Evolutionary conservation across 1,140 invertebrate species (phyloP).

Genomic region (Brachionus sp.): DNA sequence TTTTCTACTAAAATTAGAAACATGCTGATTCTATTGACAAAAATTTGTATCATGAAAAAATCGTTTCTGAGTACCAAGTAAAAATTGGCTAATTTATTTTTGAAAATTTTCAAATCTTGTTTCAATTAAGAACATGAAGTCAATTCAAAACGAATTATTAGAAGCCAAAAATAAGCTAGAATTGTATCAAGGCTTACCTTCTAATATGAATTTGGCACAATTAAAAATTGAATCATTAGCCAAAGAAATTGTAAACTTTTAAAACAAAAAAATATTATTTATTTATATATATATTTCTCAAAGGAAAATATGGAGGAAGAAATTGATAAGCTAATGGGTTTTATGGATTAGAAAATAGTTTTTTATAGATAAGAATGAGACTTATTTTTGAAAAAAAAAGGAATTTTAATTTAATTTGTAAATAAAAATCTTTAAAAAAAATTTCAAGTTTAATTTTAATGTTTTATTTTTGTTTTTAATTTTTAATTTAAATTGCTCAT

Average conservation of each 20-base stretch:
- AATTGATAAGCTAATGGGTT: conserved; percentile 29
- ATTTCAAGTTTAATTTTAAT: neutral
- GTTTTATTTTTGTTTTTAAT: neutral
- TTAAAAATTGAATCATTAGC: neutral
- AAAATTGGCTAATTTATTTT: neutral
- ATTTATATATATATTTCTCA: neutral
- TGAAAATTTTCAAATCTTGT: neutral
- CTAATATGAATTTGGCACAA: conserved; percentile 15
- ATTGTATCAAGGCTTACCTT: conserved; percentile 18
- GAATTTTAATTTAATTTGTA: neutral
- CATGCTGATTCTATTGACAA: conserved; percentile 28
- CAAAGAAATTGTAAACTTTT: conserved; percentile 30
- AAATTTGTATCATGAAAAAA: conserved; percentile 44
- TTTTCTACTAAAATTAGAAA: neutral
- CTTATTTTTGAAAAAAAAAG: too few species aligned
- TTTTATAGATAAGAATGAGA: neutral
- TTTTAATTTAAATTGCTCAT: too few species aligned
- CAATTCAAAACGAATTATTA: conserved; percentile 14
- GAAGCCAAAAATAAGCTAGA: neutral
- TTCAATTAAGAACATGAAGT: neutral
- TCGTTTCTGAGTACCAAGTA: conserved; percentile 12
- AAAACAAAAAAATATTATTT: neutral
- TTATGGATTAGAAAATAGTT: neutral
- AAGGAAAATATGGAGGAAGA: neutral
- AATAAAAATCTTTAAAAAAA: neutral